Evolutionary conservation across 2,888 invertebrate genomes (phyloP).

Genomic region (Emesis castigata): DNA sequence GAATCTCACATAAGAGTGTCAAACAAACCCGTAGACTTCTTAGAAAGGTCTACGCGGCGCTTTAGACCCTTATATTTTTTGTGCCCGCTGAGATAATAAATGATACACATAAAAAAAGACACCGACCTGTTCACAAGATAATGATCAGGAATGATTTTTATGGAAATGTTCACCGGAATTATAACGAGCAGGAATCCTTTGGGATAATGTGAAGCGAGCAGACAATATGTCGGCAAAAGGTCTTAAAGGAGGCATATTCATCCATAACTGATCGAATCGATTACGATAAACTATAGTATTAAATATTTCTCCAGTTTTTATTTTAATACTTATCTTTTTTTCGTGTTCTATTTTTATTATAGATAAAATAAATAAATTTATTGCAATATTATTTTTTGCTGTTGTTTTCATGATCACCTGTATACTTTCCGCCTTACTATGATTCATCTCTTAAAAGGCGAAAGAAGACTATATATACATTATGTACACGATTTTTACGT

Average conservation of each 20-base stretch:
- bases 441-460: too few relatives aligned
- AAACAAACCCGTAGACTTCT: conserved; percentile 85
- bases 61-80: conserved; percentile 84
- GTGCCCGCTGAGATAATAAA: conserved; percentile 86
- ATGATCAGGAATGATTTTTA: conserved; percentile 86
- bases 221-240: conserved; percentile 85
- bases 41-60: conserved; percentile 86
- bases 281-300: conserved; percentile 29
- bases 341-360: too few relatives aligned
- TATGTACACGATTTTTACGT: too few relatives aligned
- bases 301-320: neutral
- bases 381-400: too few relatives aligned
- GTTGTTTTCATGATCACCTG: too few relatives aligned
- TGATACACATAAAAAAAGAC: conserved; percentile 85
- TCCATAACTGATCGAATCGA: conserved; percentile 73
- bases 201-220: conserved; percentile 84
- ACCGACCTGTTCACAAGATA: conserved; percentile 87
- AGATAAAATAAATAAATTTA: too few relatives aligned
- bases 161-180: conserved; percentile 86
- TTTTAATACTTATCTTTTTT: neutral
- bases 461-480: too few relatives aligned
- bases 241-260: conserved; percentile 72
- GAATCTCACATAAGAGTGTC: conserved; percentile 86
- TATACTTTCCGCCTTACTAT: too few relatives aligned
- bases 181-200: conserved; percentile 86